Evolutionary conservation across 1,140 invertebrate species (phyloP), one percentile per base, ranked within the genome.

Genomic region (Drosophila sechellia): DNA sequence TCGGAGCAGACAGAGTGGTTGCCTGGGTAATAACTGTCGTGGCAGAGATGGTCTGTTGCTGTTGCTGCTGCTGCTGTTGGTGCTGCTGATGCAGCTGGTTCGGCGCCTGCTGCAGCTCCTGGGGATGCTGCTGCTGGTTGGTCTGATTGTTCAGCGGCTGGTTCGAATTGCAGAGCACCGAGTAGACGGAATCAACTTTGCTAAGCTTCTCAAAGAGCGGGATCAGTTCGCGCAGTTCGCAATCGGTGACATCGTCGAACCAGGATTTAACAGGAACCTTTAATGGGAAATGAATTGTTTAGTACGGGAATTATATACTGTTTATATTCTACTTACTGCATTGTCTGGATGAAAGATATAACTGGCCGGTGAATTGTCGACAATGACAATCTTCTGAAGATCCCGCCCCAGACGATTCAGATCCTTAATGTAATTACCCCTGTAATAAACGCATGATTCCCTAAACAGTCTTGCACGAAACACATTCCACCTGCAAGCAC

Each of bases 261-360:
- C 98, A 99, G 63, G 97, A 98, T 92, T 97, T 97, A 61, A 99
- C 97, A 92, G 98, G 98, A 93, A 99, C 97, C 98, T 98, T 25
- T 92, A 70, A 71, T 46, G 27, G 0, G 5, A 22, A 8, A 13
- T 27, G 1, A 57, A 22, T 4, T 12, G n/a, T 11, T 34, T 10
- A 68, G 39, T n/a, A 35, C 4, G 4, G 12, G 5, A 8, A 0
- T 22, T 4, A 5, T 11, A 13, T 17, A 8, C 4, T 42, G 4
- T 22, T 2, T 40, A 4, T n/a, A n/a, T 42, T n/a, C 46, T 77
- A 96, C 97, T 97, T 94, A 99, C 98, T 92, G 99, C 98, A 95
- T 99, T 99, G 93, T 99, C 97, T 92, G 99, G 98, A 96, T 99
- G 99, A 96, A 99, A 99, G 94, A 99, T 98, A 94, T 99, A 99